Base-by-base conservation (phyloP, 2,113 vertebrate genomes). In the Takifugu bimaculatus region DNA sequence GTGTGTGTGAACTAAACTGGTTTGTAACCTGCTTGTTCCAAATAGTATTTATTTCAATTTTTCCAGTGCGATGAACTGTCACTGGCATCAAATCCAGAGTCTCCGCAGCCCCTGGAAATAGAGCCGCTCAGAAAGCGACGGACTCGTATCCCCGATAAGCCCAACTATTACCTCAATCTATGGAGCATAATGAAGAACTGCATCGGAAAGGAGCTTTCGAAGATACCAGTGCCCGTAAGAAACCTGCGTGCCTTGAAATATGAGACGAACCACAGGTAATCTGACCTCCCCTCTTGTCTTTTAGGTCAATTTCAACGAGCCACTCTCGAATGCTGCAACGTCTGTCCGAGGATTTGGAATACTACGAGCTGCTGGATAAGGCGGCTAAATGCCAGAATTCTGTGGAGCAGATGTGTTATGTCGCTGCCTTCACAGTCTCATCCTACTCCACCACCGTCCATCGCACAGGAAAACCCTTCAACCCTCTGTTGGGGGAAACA, bases 181-280 rank as follows among this genome's bases (percentile, higher is more conserved):
- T 98, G 96, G 96, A 97, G 96, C 87, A 94, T 98, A 75, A 98
- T 98, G 96, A 97, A 96, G 84, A 97, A 98, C 78, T 98, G 96
- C 77, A 98, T 98, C 0, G 96, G 96, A 52, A 98, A 97, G 72
- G 96, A 98, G 67, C 92, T 98, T 9, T 97, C 95, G 35, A 97
- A 97, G 87, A 98, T 98, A 70, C 96, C 95, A 12, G 96, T 98
- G 95, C 95, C 96, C 14, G 96, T 98, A 88, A 91, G 85, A 64
- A 62, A 44, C 13, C 0, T n/a, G 1, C 13, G 6, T n/a, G 32
- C 12, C 13, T 66, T 57, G 58, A 2, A 2, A 9, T 27, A 2
- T 50, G 26, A 50, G 20, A 47, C 4, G 12, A 47, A 59, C 13
- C 6, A 11, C 2, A 63, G 57, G 3, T 63, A 64, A 63, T 57